Base-by-base conservation (phyloP, 2,888 invertebrate genomes). In the Dasypolia templi region DNA sequence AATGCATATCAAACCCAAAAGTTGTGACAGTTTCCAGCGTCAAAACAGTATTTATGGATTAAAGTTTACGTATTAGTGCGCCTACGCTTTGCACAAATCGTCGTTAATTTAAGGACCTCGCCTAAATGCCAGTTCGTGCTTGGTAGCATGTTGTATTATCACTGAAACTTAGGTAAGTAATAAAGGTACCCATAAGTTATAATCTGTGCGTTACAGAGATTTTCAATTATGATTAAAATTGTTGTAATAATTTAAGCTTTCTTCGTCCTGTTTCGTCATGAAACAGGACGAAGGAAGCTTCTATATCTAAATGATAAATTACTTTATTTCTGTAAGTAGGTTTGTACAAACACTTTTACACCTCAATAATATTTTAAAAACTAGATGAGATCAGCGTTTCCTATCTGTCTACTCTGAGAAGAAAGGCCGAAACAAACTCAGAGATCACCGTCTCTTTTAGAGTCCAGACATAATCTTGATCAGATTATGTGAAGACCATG, bases 11-110 rank as follows among this genome's bases (percentile, higher is more conserved):
- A 72, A 51, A 72, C 72, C 68, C 75, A 56, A 83, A 82, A 83
- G 53, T 81, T 83, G 67, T 56, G 63, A 83, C 75, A 51, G 80
- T 73, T 70, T 42, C 58, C 26, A 62, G 26, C 49, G 68, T 74
- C 75, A 71, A n/a, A 79, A 69, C 63, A 42, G 79, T 79, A 83
- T 79, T 82, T 79, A 75, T 67, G 75, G 67, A 83, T 72, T 59
- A 53, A 82, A 83, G 68, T 83, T 81, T 55, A 26, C 66, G 29
- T 61, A 78, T 72, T 75, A 65, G 32, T 56, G 44, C 49, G 61
- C 53, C 58, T 32, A 51, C 65, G 51, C n/a, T 78, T 82, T 59
- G 22, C 39, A 49, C 69, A 73, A 62, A 58, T 66, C 26, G 46
- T 19, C 51, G 35, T 42, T 12, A 19, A 59, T 72, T 81, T 51